A percentile compares a stretch with the other conserved stretches of the same genome.
Conservation (phyloP, 2,888 invertebrate genomes). For the Abrostola triplasia region DNA sequence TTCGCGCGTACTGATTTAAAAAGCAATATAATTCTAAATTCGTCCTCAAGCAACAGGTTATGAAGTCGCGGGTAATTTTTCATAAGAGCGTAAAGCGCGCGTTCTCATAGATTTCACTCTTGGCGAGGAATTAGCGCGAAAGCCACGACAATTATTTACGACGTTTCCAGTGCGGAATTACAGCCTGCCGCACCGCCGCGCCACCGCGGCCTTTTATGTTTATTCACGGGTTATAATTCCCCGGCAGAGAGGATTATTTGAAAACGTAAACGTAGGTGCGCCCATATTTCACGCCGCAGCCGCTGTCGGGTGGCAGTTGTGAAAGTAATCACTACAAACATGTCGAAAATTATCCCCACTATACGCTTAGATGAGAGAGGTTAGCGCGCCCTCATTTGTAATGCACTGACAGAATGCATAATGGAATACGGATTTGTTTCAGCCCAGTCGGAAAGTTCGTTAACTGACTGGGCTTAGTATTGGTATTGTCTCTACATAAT, state of each 20-base stretch:
- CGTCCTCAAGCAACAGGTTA: slow-evolving; percentile 46
- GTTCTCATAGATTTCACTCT: slow-evolving; percentile 77
- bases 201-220: slow-evolving; percentile 77
- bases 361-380: slow-evolving; percentile 62
- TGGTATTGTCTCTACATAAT: slow-evolving; percentile 26
- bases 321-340: slow-evolving; percentile 81
- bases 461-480: slow-evolving; percentile 40
- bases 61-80: slow-evolving; percentile 63
- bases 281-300: slow-evolving; percentile 77
- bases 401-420: slow-evolving; percentile 80
- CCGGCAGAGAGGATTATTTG: slow-evolving; percentile 78
- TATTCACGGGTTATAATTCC: slow-evolving; percentile 83
- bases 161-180: slow-evolving; percentile 77
- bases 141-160: slow-evolving; percentile 83
- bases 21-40: slow-evolving; percentile 39
- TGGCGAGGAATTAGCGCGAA: slow-evolving; percentile 76
- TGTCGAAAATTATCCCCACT: slow-evolving; percentile 75
- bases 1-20: slow-evolving; percentile 18
- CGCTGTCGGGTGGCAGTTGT: slow-evolving; percentile 74
- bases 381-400: slow-evolving; percentile 67
- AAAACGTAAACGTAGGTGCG: slow-evolving; percentile 80
- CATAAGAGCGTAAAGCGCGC: slow-evolving; percentile 61
- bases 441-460: slow-evolving; percentile 57
- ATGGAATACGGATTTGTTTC: slow-evolving; percentile 66
- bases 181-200: slow-evolving; percentile 66